phyloP scores from a whole-genome alignment of 2,888 invertebrate species.

The Erebia ligea region DNA sequence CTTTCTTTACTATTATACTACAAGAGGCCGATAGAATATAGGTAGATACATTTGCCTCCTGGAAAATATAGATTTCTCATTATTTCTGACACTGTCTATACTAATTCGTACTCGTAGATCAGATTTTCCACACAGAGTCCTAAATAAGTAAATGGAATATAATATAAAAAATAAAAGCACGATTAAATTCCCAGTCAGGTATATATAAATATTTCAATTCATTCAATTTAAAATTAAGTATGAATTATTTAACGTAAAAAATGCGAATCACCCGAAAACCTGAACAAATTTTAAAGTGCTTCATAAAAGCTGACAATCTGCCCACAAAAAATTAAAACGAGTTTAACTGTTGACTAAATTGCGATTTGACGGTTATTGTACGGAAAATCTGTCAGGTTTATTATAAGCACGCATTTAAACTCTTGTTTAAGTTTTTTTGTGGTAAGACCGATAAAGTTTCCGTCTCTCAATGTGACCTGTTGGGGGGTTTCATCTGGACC shows the following conservation, averaged over 20 bases:
- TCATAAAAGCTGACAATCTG: no score
- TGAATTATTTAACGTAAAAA: not conserved
- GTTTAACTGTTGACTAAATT: no score
- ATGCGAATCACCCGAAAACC: not conserved
- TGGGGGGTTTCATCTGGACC: no score
- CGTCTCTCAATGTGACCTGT: no score
- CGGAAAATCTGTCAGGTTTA: no score
- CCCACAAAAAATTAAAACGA: no score
- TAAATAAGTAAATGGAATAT: slow-evolving; percentile 1
- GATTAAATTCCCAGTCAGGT: slow-evolving; percentile 3
- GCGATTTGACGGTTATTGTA: no score
- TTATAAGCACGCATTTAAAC: no score
- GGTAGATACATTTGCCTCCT: slow-evolving; percentile 13
- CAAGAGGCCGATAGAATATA: not conserved
- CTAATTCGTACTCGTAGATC: not conserved
- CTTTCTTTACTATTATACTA: not conserved
- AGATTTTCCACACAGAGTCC: not conserved
- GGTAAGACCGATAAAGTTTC: no score
- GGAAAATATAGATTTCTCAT: not conserved
- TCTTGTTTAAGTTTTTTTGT: no score
- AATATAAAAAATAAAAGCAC: slow-evolving; percentile 13
- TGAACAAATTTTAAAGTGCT: no score
- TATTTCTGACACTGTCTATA: not conserved
- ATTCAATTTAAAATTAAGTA: slow-evolving; percentile 1
- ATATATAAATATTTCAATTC: not conserved